phyloP scores from a whole-genome alignment of 2,797 vertebrate genomes.

The Acipenser ruthenus region DNA sequence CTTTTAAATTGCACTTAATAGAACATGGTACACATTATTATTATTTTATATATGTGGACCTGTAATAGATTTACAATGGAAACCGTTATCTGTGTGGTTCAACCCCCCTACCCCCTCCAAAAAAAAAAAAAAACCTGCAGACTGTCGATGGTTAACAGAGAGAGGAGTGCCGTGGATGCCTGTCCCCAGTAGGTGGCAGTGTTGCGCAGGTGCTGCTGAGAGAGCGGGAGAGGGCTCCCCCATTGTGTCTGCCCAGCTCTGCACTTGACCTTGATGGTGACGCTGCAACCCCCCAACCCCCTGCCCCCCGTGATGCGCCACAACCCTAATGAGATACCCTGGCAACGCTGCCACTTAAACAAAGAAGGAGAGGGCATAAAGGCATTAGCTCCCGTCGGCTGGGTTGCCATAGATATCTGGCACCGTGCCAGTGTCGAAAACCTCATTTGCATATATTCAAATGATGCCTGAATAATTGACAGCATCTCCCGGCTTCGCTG shows the following conservation, averaged over 20 bases:
- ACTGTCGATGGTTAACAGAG: too few relatives aligned
- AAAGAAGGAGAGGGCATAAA: slow-evolving; percentile 31
- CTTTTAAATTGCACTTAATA: background rate
- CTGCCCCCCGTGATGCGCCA: slow-evolving; percentile 26
- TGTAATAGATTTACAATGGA: too few relatives aligned
- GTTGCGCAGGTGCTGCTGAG: background rate
- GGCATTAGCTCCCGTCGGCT: slow-evolving; percentile 47
- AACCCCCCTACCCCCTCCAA: too few relatives aligned
- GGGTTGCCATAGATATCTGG: slow-evolving; percentile 69
- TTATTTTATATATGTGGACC: too few relatives aligned
- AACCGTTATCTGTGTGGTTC: too few relatives aligned
- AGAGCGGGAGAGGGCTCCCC: slow-evolving; percentile 15
- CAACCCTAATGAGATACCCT: slow-evolving; percentile 34
- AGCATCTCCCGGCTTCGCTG: slow-evolving; percentile 40
- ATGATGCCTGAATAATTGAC: slow-evolving; percentile 69
- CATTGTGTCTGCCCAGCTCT: slow-evolving; percentile 18
- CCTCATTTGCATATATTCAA: slow-evolving; percentile 72
- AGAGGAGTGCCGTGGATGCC: too few relatives aligned
- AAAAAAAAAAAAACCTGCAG: too few relatives aligned
- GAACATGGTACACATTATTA: too few relatives aligned
- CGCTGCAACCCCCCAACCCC: slow-evolving; percentile 38
- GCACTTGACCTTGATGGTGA: slow-evolving; percentile 52
- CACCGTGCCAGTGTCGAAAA: slow-evolving; percentile 48
- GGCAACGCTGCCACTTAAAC: slow-evolving; percentile 42
- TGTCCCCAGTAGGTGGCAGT: slow-evolving; percentile 25